Evolutionary conservation across 2,888 invertebrate species (phyloP).

Genomic region (Pterostichus madidus): DNA sequence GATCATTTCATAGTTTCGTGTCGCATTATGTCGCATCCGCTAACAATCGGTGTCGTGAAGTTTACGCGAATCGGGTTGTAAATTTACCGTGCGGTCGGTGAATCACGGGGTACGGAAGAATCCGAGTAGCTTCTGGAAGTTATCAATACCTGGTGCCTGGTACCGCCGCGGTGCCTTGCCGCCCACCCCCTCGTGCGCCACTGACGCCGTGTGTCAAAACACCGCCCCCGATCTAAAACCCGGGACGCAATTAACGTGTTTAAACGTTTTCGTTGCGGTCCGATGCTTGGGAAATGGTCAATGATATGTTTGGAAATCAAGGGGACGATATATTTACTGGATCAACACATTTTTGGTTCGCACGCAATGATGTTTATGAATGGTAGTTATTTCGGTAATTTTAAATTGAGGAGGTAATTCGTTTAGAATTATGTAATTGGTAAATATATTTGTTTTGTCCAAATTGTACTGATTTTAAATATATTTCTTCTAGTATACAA

Average conservation of each 20-base stretch:
- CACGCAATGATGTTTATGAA: conserved; percentile 19
- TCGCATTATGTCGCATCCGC: conserved; percentile 44
- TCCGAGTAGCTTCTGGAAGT: background rate
- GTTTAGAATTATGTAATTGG: background rate
- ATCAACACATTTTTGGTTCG: conserved; percentile 33
- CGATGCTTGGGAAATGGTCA: conserved; percentile 65
- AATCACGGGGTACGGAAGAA: background rate
- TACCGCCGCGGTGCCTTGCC: conserved; percentile 70
- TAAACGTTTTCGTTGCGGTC: conserved; percentile 72
- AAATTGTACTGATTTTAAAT: no score
- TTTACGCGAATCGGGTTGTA: conserved; percentile 3
- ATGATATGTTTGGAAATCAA: conserved; percentile 58
- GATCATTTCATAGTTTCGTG: background rate
- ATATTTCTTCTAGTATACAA: no score
- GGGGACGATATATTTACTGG: conserved; percentile 22
- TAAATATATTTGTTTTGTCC: no score
- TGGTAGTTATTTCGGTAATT: background rate
- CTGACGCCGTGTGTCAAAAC: background rate
- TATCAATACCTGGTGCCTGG: conserved; percentile 76
- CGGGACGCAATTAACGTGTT: conserved; percentile 72
- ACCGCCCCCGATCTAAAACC: conserved; percentile 30
- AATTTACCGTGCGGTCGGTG: background rate
- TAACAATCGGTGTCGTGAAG: conserved; percentile 32
- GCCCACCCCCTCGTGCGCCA: conserved; percentile 4
- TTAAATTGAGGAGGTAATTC: background rate